Conservation (phyloP, 2,797 vertebrate species). For the Psittacula derbiana region DNA sequence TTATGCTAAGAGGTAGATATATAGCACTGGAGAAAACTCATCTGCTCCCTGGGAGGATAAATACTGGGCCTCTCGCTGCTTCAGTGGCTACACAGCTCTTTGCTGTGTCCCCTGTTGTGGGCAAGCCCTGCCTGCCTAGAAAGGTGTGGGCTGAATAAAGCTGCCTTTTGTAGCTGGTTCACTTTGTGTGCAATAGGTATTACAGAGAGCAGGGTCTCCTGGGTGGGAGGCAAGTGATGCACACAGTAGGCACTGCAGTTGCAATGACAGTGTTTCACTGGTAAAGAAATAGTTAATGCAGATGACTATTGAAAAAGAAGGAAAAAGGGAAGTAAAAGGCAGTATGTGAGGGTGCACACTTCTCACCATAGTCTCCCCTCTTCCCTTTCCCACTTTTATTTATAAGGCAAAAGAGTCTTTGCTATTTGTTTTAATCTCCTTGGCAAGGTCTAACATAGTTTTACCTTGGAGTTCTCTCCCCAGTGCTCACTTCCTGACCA, state of each 20-base stretch:
- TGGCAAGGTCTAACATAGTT: background rate
- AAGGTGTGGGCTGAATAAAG: background rate
- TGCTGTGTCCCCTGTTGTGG: background rate
- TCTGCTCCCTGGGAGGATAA: rapidly evolving
- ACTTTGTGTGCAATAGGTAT: background rate
- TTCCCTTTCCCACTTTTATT: background rate
- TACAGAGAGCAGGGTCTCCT: background rate
- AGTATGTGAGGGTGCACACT: background rate
- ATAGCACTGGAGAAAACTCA: background rate
- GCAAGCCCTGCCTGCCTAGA: background rate
- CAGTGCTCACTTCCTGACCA: background rate
- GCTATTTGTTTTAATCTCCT: background rate
- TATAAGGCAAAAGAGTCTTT: background rate
- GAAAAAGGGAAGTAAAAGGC: background rate
- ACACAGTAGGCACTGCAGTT: background rate
- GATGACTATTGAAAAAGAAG: background rate
- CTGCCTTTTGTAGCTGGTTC: background rate
- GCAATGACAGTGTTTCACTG: background rate
- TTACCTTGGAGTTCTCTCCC: background rate
- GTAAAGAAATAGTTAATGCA: background rate
- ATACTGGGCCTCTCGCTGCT: background rate
- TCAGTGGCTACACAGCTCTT: rapidly evolving
- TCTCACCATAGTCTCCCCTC: background rate
- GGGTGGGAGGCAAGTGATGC: rapidly evolving
- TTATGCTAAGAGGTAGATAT: background rate